Base-by-base conservation (phyloP, 1,140 invertebrate species). In the Lethrus apterus region DNA sequence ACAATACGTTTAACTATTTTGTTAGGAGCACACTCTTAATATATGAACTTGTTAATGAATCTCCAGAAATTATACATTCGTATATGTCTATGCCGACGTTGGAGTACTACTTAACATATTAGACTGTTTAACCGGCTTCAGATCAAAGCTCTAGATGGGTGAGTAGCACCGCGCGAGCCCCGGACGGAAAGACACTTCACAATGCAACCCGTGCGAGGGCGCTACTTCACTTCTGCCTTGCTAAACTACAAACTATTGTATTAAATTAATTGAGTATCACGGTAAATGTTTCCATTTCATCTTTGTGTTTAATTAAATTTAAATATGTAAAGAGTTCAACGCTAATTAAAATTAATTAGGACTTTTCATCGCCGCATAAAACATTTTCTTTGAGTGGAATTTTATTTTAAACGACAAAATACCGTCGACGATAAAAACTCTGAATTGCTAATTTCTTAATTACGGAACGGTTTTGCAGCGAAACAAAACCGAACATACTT, bases 181-280 rank as follows among this genome's bases (percentile, higher is more conserved):
- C n/a, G 24, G 24, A 7, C 5, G n/a, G n/a, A 26, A n/a, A n/a
- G 24, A 7, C 24, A 26, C 24, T 26, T 26, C 24, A 26, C 5
- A n/a, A 26, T n/a, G 34, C 4, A 36, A 20, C 34, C 18, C 34
- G 23, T 36, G 34, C 13, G 34, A 36, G 34, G 34, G 34, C 34
- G 34, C 34, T 13, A 36, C 18, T 36, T 36, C 34, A 36, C 10
- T 20, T 20, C 34, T 20, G 34, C 34, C 34, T 36, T 21, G 18
- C 34, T 21, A 36, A 36, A 36, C 38, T 26, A 20, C 20, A 26
- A 41, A 46, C 48, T 50, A 50, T 50, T 50, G 48, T 50, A 46
- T 46, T 46, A 46, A 50, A 50, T 50, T 50, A 50, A 50, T 50
- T 50, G 48, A 50, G 48, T 50, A 50, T 50, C 46, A 50, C 42